Base-by-base conservation (phyloP, 2,113 vertebrate species). In the Mus pahari region DNA sequence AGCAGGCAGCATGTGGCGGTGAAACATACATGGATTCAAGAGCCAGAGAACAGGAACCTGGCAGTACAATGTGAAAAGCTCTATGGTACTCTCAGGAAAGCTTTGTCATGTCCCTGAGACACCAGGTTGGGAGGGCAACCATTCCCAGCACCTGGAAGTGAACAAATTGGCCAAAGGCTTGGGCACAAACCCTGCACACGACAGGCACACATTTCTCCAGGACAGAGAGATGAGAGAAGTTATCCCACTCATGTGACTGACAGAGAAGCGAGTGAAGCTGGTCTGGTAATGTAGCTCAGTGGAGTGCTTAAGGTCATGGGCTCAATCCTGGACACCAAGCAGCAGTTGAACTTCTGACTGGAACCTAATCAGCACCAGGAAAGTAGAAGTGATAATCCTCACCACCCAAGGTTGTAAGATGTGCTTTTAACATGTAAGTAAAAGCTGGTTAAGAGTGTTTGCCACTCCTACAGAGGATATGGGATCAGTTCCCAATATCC, bases 11-110 rank as follows among this genome's bases (percentile, higher is more conserved):
- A 26, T 4, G 9, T 55, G 42, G 8, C 39, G 28, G 53, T 83
- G n/a, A 73, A 88, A 96, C 84, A 70, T 31, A 68, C 50, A 78
- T 26, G 62, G n/a, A 17, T 62, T 89, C 64, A 88, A 88, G 74
- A 89, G 73, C 36, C 84, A 86, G 70, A 55, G 2, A 26, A 42
- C n/a, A 13, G 78, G 53, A 74, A 91, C 22, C 53, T 95, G 45
- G 33, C 13, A 93, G 14, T 86, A 39, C 20, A 66, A 4, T 36
- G 33, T 62, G 24, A 58, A 68, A 33, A 84, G 14, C 17, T 48
- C 3, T 5, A 42, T 66, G 11, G 64, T 75, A 11, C 55, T 55
- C 33, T 58, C 45, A 75, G 48, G 20, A 53, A 91, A 83, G 17
- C 58, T 33, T 14, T 39, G 82, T 74, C 42, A 71, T 74, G 13